These are phyloP conservation scores for Dorcus parallelipipedus DNA, from an alignment of 2,888 invertebrate genomes.

Conservation along the genomic window DNA sequence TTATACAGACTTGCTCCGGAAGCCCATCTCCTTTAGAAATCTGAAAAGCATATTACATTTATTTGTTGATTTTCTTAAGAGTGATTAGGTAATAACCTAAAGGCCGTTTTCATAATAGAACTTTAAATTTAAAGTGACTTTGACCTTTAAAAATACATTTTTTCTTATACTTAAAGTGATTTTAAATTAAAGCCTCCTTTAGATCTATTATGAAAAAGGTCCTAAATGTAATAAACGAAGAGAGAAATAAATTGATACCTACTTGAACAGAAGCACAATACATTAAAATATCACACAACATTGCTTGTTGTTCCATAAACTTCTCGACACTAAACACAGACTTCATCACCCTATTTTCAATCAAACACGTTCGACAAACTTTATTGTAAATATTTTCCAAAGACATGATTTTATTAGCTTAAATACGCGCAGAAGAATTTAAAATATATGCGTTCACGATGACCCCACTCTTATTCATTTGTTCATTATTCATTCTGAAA, in stretches of 20 bases:
- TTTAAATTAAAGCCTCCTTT: too few species aligned
- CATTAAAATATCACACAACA: slow-evolving; percentile 32
- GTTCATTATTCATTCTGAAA: too few species aligned
- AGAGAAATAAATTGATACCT: slow-evolving; percentile 3
- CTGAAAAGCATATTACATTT: slow-evolving; percentile 23
- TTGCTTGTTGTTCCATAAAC: slow-evolving; percentile 25
- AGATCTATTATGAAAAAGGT: too few species aligned
- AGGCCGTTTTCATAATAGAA: too few species aligned
- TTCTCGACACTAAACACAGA: slow-evolving; percentile 25
- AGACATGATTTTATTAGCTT: slow-evolving; percentile 14
- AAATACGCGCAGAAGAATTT: not conserved
- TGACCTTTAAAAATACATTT: too few species aligned
- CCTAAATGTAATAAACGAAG: not conserved
- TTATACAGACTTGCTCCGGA: slow-evolving; percentile 38
- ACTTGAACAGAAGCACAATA: slow-evolving; percentile 34
- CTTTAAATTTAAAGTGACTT: too few species aligned
- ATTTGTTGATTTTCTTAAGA: not conserved
- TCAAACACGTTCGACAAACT: slow-evolving; percentile 32
- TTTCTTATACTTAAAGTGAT: too few species aligned
- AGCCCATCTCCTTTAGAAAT: slow-evolving; percentile 36
- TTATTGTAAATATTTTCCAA: slow-evolving; percentile 14
- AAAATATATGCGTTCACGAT: too few species aligned
- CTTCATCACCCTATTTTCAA: slow-evolving; percentile 24
- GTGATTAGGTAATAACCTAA: not conserved
- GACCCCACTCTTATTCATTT: too few species aligned